Percentiles rank a stretch among this genome's conserved stretches.
Conservation (phyloP, 2,113 vertebrate species). For the Cynoglossus semilaevis region DNA sequence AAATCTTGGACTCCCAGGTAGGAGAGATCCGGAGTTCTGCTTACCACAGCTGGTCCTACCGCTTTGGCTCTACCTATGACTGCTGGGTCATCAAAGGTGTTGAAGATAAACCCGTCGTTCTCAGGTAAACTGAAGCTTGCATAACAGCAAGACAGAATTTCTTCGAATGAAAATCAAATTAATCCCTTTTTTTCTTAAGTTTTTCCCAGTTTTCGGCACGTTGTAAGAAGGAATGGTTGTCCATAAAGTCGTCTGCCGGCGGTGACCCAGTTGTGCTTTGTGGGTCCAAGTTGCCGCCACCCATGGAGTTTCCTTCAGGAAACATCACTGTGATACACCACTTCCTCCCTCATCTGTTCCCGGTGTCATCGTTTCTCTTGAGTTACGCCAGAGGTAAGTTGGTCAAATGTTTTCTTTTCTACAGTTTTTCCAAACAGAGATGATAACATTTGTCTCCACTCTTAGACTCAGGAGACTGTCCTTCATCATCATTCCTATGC, state of each 20-base stretch:
- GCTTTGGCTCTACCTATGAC: constrained; percentile 56
- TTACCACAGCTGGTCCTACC: constrained; percentile 66
- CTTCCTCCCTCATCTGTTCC: constrained; percentile 65
- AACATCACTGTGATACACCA: constrained; percentile 76
- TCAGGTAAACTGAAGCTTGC: constrained; percentile 67
- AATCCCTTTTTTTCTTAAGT: constrained; percentile 42
- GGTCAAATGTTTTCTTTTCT: too few relatives aligned
- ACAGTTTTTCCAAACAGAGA: too few relatives aligned
- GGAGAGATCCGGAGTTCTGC: constrained; percentile 73
- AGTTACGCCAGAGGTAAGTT: constrained; percentile 71
- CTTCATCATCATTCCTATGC: constrained; percentile 62
- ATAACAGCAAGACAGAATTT: too few relatives aligned
- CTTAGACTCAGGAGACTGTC: constrained; percentile 62
- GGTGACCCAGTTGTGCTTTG: constrained; percentile 66
- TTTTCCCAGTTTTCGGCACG: constrained; percentile 71
- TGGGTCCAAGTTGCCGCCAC: constrained; percentile 65
- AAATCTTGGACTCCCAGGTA: constrained; percentile 60
- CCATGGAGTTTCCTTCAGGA: constrained; percentile 72
- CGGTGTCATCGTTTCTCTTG: constrained; percentile 69
- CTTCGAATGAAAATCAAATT: not conserved
- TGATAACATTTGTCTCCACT: not conserved
- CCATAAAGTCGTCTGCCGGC: constrained; percentile 59
- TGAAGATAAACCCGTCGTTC: constrained; percentile 63
- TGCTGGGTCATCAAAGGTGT: constrained; percentile 74
- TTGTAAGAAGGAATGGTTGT: constrained; percentile 71